A percentile compares a stretch with the other conserved stretches of the same genome.
Evolutionary conservation across 2,888 invertebrate genomes (phyloP).

Genomic region (Cistogaster globosa): DNA sequence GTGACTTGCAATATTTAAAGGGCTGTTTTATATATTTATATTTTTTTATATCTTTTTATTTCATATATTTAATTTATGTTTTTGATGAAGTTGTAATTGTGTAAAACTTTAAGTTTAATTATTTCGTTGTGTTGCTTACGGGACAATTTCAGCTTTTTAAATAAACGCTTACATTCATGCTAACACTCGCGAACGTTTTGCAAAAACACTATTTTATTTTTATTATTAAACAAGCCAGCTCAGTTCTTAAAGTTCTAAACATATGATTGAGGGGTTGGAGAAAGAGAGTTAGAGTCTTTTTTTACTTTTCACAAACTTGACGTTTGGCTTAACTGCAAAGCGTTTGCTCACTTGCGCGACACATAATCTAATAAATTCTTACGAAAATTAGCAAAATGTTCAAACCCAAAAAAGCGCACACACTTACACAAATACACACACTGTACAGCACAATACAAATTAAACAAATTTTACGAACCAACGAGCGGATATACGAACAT

Average conservation of each 20-base stretch:
- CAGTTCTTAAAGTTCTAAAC: conserved; percentile 48
- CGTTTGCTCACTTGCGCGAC: conserved; percentile 71
- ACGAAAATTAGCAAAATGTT: conserved; percentile 66
- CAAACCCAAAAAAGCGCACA: conserved; percentile 49
- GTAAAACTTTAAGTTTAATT: conserved; percentile 13
- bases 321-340: conserved; percentile 64
- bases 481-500: conserved; percentile 38
- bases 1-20: no score
- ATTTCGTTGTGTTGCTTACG: conserved; percentile 70
- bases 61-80: no score
- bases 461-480: conserved; percentile 53
- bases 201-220: conserved; percentile 52
- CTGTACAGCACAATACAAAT: conserved; percentile 15
- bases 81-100: conserved; percentile 10
- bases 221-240: conserved; percentile 39
- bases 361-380: conserved; percentile 69
- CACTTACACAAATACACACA: not conserved
- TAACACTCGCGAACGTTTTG: conserved; percentile 66
- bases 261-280: conserved; percentile 12
- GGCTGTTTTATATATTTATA: no score
- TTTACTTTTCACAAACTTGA: conserved; percentile 17
- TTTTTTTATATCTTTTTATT: no score
- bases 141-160: conserved; percentile 73
- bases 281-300: conserved; percentile 35
- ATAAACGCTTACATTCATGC: conserved; percentile 72